phyloP scores from a whole-genome alignment of 35 echinoderm and acorn worm genomes.

The Anneissia japonica region DNA sequence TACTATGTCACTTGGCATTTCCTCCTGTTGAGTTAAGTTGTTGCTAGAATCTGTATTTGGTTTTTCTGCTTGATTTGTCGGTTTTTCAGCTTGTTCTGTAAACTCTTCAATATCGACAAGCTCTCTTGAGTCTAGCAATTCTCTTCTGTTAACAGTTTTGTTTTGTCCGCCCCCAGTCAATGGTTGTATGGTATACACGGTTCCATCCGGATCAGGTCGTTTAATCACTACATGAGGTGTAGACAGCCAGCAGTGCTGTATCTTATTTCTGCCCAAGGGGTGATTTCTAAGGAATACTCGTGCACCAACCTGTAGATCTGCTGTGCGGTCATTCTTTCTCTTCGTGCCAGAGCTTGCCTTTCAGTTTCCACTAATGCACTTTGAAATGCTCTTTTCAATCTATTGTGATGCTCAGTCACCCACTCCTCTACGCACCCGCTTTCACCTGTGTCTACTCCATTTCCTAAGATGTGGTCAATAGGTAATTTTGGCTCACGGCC shows the following conservation, averaged over 20 bases:
- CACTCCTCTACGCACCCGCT: not conserved
- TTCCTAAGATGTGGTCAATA: not conserved
- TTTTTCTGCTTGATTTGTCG: too few relatives aligned
- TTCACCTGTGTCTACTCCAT: not conserved
- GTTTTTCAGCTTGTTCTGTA: too few relatives aligned
- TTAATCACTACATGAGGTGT: not conserved
- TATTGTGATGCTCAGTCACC: not conserved
- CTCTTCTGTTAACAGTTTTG: not conserved
- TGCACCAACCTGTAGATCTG: constrained; percentile 5
- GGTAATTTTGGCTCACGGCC: constrained; percentile 12
- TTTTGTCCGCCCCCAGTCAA: not conserved
- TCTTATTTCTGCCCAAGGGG: not conserved
- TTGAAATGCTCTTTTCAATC: not conserved
- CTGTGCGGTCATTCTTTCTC: not conserved
- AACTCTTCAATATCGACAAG: too few relatives aligned
- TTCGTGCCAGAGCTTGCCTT: not conserved
- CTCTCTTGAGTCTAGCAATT: constrained; percentile 41
- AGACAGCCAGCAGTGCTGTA: not conserved
- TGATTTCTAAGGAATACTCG: constrained; percentile 15
- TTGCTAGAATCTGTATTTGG: too few relatives aligned
- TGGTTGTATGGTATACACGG: not conserved
- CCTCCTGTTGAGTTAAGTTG: too few relatives aligned
- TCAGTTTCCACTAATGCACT: not conserved
- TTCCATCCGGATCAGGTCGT: not conserved
- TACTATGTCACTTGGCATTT: too few relatives aligned